Evolutionary conservation across 2,888 invertebrate genomes (phyloP).

Genomic region (Leucoma salicis): DNA sequence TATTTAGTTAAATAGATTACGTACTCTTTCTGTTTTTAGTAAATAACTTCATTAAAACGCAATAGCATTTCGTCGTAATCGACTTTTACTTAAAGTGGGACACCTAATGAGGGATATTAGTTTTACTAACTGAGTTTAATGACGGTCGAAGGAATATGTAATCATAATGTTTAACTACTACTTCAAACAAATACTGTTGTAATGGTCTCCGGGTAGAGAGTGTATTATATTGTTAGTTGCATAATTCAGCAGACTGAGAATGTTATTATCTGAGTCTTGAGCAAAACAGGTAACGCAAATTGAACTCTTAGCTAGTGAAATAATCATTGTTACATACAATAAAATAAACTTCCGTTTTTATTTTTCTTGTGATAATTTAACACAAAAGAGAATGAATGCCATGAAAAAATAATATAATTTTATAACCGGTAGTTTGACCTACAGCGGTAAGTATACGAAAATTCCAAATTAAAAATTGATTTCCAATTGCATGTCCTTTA

Average conservation of each 20-base stretch:
- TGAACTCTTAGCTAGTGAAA: background rate
- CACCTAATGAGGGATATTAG: slow-evolving; percentile 8
- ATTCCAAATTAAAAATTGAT: no score
- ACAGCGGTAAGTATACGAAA: no score
- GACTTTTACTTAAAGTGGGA: slow-evolving; percentile 9
- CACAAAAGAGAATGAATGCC: no score
- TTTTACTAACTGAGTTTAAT: slow-evolving; percentile 1
- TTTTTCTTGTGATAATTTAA: no score
- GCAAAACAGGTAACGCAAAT: background rate
- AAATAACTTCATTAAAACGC: slow-evolving; percentile 13
- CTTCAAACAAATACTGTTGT: slow-evolving; percentile 6
- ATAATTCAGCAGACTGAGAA: background rate
- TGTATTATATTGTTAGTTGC: background rate
- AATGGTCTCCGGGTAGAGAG: background rate
- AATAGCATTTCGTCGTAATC: slow-evolving; percentile 9
- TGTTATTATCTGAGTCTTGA: no score
- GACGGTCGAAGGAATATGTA: background rate
- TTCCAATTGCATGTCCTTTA: no score
- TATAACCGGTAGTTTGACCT: no score
- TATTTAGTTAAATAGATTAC: slow-evolving; percentile 1
- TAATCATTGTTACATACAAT: background rate
- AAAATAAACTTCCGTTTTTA: no score
- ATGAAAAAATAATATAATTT: no score
- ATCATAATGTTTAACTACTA: slow-evolving; percentile 3
- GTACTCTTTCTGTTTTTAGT: background rate